Base-by-base conservation (phyloP, 2,888 invertebrate species). In the Pyrocoelia pectoralis region DNA sequence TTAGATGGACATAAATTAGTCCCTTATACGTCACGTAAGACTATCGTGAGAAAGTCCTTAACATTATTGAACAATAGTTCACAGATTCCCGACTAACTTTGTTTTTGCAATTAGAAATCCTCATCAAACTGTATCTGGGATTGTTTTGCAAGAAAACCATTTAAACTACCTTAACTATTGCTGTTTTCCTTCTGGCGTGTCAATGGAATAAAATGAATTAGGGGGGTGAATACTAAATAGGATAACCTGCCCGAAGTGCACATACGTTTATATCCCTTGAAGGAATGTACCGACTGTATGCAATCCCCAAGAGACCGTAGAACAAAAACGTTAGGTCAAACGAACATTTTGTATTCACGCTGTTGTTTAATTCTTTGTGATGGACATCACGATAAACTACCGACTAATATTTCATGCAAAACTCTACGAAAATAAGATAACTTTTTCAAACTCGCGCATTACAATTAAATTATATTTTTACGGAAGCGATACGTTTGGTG, bases 351-450 rank as follows among this genome's bases (percentile, higher is more conserved):
- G 70, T 70, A 70, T 70, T 70, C 70, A 70, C 68, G 66, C 66
- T 67, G 64, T 61, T 64, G 70, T 68, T 68, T 68, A 70, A 70
- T 68, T 65, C 66, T 65, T 66, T 61, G 70, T 68, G 68, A 68
- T 68, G 70, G 70, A 68, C 68, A 67, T 57, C 65, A 58, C 60
- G 67, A 69, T 68, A 70, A 68, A 67, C 65, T 67, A 64, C 64
- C 67, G 66, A 67, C 68, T 72, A 70, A 72, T 72, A 72, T 70
- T 72, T 72, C 70, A 72, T 69, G 65, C 64, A 66, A 60, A 67
- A 18, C 59, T 65, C 59, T 64, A 63, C 57, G 65, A 65, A 65
- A 68, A 68, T 68, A 68, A 46, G 46, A 46, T 46, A 46, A 46
- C 46, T 46, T 46, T 46, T 46, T 46, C 46, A 9, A 18, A 18